Evolutionary conservation across 2,888 invertebrate genomes (phyloP), one percentile per base, ranked within the genome.

Genomic region (Carcina quercana): DNA sequence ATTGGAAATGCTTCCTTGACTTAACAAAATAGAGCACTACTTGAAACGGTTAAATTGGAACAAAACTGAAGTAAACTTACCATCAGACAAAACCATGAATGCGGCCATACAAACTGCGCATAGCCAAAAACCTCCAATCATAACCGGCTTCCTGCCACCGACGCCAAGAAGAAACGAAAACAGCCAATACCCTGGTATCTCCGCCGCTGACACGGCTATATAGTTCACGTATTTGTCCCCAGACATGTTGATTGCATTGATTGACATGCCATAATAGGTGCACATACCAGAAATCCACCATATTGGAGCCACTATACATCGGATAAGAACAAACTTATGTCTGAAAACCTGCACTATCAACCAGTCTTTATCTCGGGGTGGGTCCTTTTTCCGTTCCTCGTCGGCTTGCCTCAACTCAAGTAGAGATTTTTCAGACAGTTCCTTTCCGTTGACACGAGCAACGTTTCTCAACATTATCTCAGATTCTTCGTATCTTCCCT

Each of bases 201-300:
- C 92, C 1, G 89, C 84, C 1, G 86, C 58, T 0, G 86, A 69
- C 3, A 88, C 88, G 10, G 87, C 63, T 13, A 88, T 82, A 46
- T 88, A 91, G 63, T 90, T 91, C 12, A 88, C 29, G 53, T 90
- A 90, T 39, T 80, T 82, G 51, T 90, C 87, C 3, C 89, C 89
- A 0, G 86, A 85, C 42, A 91, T 69, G 10, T 87, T 82, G 0
- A 89, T 88, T 0, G 90, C 86, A 54, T 88, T 89, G 22, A 91
- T 68, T 0, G 88, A 87, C 28, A 91, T 57, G 0, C 91, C 91
- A 45, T 89, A 90, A 58, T 88, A 91, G 1, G 90, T 83, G 38
- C 90, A 87, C 0, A 87, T 87, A 33, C 82, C 87, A 0, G 89
- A 87, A 15, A 89, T 78, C 89, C 89, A 89, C 67, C 88, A 89